These are phyloP conservation scores for Agonum fuliginosum DNA, from an alignment of 2,888 invertebrate genomes.

Conservation along the genomic window DNA sequence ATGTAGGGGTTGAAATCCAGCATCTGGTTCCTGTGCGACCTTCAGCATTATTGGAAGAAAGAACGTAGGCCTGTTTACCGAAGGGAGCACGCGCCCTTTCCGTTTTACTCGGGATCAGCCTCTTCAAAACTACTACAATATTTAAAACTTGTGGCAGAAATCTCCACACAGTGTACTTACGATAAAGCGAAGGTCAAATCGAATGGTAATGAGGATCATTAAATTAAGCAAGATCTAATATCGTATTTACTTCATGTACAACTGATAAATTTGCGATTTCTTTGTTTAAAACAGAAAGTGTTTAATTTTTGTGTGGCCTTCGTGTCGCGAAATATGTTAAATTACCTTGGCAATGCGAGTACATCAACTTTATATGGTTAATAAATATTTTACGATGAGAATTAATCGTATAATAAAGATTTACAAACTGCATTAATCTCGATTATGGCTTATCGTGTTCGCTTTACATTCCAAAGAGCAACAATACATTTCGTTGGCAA, in stretches of 20 bases:
- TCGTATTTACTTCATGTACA: constrained; percentile 23
- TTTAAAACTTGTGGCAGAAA: neutral
- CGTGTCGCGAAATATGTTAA: neutral
- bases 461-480: constrained; percentile 13
- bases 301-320: neutral
- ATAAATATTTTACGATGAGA: constrained; percentile 17
- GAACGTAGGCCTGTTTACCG: constrained; percentile 34
- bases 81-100: constrained; percentile 11
- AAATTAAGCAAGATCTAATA: constrained; percentile 25
- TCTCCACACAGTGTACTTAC: neutral
- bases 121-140: neutral
- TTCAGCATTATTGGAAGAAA: constrained; percentile 37
- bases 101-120: neutral
- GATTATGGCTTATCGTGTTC: constrained; percentile 28
- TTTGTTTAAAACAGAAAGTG: neutral
- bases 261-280: constrained; percentile 1
- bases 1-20: neutral
- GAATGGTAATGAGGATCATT: constrained; percentile 27
- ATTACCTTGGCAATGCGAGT: neutral
- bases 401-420: constrained; percentile 12
- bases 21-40: constrained; percentile 5
- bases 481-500: constrained; percentile 21
- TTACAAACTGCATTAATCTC: constrained; percentile 34
- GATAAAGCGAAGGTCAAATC: neutral
- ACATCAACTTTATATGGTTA: neutral